These are phyloP conservation scores for Rallus crepitans DNA, from an alignment of 2,797 vertebrate species.

Conservation along the genomic window DNA sequence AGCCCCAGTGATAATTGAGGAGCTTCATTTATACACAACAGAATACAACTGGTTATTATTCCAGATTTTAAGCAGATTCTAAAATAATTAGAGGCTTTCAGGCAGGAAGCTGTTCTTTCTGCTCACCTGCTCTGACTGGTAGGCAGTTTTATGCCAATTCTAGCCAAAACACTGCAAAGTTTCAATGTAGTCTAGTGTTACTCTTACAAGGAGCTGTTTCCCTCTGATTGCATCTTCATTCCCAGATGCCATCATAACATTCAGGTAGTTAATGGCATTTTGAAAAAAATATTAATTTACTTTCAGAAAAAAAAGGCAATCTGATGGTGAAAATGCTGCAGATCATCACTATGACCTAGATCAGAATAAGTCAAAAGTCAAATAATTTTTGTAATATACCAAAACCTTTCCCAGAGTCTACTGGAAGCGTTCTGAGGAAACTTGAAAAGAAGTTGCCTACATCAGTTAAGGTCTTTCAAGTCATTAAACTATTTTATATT, in stretches of 20 bases:
- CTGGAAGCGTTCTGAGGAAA: neutral
- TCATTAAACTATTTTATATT: too few relatives aligned
- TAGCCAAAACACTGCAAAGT: neutral
- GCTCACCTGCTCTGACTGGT: neutral
- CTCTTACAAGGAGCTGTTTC: neutral
- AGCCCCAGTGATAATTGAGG: neutral
- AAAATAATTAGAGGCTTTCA: constrained; percentile 27
- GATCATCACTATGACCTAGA: neutral
- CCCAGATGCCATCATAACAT: neutral
- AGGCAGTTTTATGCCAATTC: neutral
- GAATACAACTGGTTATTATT: constrained; percentile 5
- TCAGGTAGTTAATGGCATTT: neutral
- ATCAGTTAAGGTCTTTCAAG: neutral
- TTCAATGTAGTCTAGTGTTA: neutral
- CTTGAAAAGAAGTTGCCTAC: neutral
- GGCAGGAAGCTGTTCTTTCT: neutral
- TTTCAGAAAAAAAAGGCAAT: neutral
- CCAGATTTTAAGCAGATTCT: neutral
- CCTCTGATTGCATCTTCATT: neutral
- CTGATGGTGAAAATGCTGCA: neutral
- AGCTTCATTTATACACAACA: neutral
- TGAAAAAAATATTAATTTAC: neutral
- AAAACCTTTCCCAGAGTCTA: neutral
- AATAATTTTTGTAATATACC: neutral
- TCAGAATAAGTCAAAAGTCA: neutral